These are phyloP conservation scores for pig (Sus scrofa) DNA, from an alignment of 2,113 vertebrate genomes.

Conservation along the genomic window T2T-Sscrofa CM000824.6:205789001-205789500, in stretches of 20 bases:
- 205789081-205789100: slow-evolving; percentile 39
- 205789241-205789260: neutral
- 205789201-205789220: neutral
- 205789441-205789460: neutral
- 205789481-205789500: neutral
- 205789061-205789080: neutral
- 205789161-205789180: neutral
- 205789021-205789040: neutral
- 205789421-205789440: neutral
- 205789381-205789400: neutral
- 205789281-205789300: neutral
- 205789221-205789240: neutral
- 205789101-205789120: neutral
- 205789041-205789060: neutral
- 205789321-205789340: neutral
- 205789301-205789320: neutral
- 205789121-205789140: slow-evolving; percentile 17
- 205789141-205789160: neutral
- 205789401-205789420: neutral
- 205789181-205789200: neutral
- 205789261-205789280: slow-evolving; percentile 3
- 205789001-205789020: neutral
- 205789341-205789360: neutral
- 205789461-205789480: neutral
- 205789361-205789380: neutral